Evolutionary conservation across 2,797 vertebrate genomes (phyloP), one percentile per base, ranked within the genome.

Genomic region (Artibeus lituratus): DNA sequence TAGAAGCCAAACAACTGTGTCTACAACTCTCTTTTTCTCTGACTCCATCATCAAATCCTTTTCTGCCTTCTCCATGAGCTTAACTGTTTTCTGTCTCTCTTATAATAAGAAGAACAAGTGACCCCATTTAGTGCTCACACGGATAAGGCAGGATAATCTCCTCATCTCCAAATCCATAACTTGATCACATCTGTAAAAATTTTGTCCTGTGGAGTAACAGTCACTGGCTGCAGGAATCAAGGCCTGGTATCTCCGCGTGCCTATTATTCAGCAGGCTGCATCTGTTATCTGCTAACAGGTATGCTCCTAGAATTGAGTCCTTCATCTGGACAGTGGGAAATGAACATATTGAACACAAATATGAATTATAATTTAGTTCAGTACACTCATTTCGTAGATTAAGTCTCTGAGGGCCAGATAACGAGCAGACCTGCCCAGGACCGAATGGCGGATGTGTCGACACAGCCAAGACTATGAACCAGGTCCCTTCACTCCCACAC

Each of bases 321-420:
- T 69, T 93, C 91, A 67, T 73, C 37, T 86, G 73, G 47, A 44
- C 87, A 78, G 86, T 85, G 76, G 47, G n/a, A 86, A 74, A 88
- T 70, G 29, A 89, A 18, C 47, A 35, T 55, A 82, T 3, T 44
- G n/a, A 86, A 78, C 24, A 89, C 55, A 67, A 94, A 59, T 35
- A 65, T 59, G 77, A 67, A 78, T 72, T 76, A 73, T 70, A 44
- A 93, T 69, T 92, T 90, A 62, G 74, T 35, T 86, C 6, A 47
- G 16, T 87, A 51, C 6, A 76, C 7, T 95, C 51, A 72, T 76
- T 92, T 95, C 39, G 21, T 53, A 86, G 82, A 94, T 93, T 62
- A 96, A 69, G 65, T 78, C 39, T 96, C 57, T 78, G 55, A 92
- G 65, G 51, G 47, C 70, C 67, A 92, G 84, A 91, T 88, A 95